These are phyloP conservation scores for Oophaga pumilio DNA, from an alignment of 2,113 vertebrate species.

Conservation along the genomic window DNA sequence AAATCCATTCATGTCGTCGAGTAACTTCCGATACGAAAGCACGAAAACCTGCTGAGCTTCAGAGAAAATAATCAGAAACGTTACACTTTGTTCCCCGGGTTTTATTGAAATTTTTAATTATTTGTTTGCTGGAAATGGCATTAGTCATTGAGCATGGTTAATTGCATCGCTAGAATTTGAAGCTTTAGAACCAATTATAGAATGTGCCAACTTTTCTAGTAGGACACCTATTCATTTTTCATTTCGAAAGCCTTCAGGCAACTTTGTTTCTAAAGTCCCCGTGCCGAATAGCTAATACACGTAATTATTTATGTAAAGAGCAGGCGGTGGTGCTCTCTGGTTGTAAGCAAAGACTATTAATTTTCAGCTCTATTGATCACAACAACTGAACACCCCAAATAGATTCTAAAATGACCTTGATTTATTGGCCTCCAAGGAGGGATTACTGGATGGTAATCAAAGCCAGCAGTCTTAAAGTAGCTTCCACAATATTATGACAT, in stretches of 20 bases:
- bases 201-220: conserved; percentile 44
- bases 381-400: conserved; percentile 30
- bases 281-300: neutral
- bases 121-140: conserved; percentile 47
- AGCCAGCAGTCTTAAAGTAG: neutral
- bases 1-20: conserved; percentile 37
- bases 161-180: conserved; percentile 44
- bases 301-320: conserved; percentile 54
- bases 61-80: conserved; percentile 39
- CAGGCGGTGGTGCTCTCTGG: neutral
- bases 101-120: conserved; percentile 50
- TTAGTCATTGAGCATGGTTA: conserved; percentile 50
- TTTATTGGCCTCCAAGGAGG: conserved; percentile 23
- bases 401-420: conserved; percentile 42
- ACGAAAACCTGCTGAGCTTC: conserved; percentile 39
- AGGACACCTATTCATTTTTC: conserved; percentile 41
- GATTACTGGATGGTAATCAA: conserved; percentile 42
- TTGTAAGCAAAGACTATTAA: conserved; percentile 31
- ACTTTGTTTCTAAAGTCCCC: conserved; percentile 36
- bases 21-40: conserved; percentile 17
- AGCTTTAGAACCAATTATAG: conserved; percentile 51
- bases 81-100: conserved; percentile 36
- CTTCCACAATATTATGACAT: neutral
- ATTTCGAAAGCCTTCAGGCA: conserved; percentile 45
- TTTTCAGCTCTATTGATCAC: conserved; percentile 46